These are phyloP conservation scores for Physella acuta DNA, from an alignment of 1,140 invertebrate species.

Conservation along the genomic window DNA sequence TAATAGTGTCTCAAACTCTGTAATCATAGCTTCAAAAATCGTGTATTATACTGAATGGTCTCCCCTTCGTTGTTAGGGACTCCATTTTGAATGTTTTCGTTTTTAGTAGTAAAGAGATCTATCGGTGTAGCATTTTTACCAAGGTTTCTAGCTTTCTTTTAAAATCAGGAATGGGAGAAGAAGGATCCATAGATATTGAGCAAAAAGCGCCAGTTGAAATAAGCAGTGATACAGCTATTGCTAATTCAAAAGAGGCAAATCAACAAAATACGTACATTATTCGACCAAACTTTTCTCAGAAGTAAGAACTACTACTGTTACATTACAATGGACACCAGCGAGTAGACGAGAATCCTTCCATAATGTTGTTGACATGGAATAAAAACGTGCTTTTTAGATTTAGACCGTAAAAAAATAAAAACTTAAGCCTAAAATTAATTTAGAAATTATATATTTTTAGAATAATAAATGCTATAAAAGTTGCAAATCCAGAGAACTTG, in stretches of 20 bases:
- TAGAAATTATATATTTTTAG: no score
- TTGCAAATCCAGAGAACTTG: no score
- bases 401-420: no score
- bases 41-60: neutral
- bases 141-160: neutral
- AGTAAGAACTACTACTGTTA: no score
- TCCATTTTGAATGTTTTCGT: neutral
- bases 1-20: no score
- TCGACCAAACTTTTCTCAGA: conserved; percentile 49
- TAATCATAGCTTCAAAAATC: neutral
- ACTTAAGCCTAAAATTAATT: no score
- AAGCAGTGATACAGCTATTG: neutral
- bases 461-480: no score
- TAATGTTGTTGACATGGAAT: no score
- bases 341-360: no score
- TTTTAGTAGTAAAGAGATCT: neutral
- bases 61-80: neutral
- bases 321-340: no score
- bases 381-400: no score
- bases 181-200: neutral
- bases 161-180: no score
- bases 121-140: neutral
- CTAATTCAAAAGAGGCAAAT: neutral
- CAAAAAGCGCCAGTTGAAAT: neutral
- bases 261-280: conserved; percentile 48